These are phyloP conservation scores for Steatocranus sp. DNA, from an alignment of 2,797 vertebrate genomes.

Conservation along the genomic window DNA sequence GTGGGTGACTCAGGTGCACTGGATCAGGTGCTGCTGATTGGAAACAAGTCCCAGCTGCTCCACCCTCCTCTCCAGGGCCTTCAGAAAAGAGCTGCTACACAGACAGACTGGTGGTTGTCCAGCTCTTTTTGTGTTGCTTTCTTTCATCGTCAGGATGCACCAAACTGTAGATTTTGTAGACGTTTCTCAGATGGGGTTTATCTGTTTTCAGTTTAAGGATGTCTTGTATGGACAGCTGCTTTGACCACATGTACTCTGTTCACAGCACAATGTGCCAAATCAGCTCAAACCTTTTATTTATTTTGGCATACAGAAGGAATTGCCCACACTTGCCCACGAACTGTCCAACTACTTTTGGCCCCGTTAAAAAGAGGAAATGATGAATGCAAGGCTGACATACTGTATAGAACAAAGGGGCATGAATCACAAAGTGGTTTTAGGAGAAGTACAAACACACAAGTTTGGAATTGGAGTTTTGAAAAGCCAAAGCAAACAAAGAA, in stretches of 20 bases:
- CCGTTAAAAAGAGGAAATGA: neutral
- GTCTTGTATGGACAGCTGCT: neutral
- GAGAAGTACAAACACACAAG: neutral
- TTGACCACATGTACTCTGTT: neutral
- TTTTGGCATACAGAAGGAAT: neutral
- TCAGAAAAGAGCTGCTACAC: neutral
- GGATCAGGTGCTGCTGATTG: neutral
- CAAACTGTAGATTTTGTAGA: neutral
- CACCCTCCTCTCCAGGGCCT: neutral
- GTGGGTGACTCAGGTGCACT: neutral
- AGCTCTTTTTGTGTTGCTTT: neutral
- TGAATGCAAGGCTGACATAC: neutral
- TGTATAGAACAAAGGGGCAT: accelerated
- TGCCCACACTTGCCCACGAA: neutral
- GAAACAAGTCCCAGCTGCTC: neutral
- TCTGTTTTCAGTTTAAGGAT: neutral
- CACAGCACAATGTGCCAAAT: neutral
- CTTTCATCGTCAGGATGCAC: neutral
- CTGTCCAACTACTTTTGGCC: neutral
- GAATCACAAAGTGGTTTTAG: neutral
- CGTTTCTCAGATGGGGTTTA: neutral
- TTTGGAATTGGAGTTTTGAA: neutral
- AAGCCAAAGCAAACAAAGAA: neutral
- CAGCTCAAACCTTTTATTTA: neutral
- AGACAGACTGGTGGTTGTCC: neutral